Evolutionary conservation across 1,140 invertebrate species (phyloP).

Genomic region (Oncopeltus fasciatus): DNA sequence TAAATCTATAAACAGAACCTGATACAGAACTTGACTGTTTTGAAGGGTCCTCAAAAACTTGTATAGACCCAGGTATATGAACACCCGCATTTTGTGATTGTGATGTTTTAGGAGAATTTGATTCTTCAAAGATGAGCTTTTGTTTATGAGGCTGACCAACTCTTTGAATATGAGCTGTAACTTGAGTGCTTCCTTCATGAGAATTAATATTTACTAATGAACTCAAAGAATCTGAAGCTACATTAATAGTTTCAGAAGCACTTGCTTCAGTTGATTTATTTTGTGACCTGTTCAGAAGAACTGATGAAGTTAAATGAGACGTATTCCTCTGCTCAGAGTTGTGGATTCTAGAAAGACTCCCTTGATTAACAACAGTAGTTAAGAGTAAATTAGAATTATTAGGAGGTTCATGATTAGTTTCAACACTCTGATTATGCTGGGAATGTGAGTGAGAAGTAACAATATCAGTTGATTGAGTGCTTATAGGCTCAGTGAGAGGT

Average conservation of each 20-base stretch:
- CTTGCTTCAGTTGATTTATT: not conserved
- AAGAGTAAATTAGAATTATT: conserved; percentile 2
- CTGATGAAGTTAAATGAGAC: not conserved
- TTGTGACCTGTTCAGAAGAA: not conserved
- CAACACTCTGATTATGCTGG: not conserved
- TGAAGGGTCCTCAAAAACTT: not conserved
- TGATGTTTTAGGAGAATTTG: not conserved
- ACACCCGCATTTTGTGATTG: not conserved
- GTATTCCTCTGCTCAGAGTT: not conserved
- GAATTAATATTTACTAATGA: not conserved
- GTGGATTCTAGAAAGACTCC: not conserved
- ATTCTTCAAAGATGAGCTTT: conserved; percentile 2
- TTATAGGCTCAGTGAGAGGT: not conserved
- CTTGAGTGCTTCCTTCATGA: conserved; percentile 20
- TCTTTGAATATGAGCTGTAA: conserved; percentile 33
- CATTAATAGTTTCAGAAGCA: not conserved
- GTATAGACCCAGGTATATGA: not conserved
- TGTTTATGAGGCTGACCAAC: conserved; percentile 29
- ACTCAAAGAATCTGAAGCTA: not conserved
- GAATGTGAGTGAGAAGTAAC: conserved; percentile 4
- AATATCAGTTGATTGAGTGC: conserved; percentile 7
- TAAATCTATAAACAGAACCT: conserved; percentile 12
- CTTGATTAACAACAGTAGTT: not conserved
- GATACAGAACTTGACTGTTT: not conserved
- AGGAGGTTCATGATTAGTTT: not conserved